Base-by-base conservation (phyloP, 2,888 invertebrate species). In the Nasonovia ribisnigri region DNA sequence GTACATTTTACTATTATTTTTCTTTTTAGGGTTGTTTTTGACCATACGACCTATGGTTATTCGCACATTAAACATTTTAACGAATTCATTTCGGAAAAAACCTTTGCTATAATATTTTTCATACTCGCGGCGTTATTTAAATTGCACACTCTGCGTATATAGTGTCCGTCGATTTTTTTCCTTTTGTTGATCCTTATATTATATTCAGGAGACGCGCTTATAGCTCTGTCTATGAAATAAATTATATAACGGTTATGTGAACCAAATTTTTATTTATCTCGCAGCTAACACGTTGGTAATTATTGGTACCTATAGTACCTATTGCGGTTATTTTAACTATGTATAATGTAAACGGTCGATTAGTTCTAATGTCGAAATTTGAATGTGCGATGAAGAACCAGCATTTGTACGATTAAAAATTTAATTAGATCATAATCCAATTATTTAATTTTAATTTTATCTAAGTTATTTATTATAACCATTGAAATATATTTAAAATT, bases 1-100 rank as follows among this genome's bases (percentile, higher is more conserved):
- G n/a, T 51, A 16, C 46, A 51, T 51, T 20, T 87, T 46, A 48
- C 11, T 87, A n/a, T 87, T 48, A 3, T 2, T 20, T 51, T 42
- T 90, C 77, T 84, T 84, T 84, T 16, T 57, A 54, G 36, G 48
- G 67, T 48, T 42, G 24, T 29, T 91, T 26, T 91, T 84, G 84
- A 90, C 36, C 36, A 77, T 77, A 20, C 16, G 36, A 77, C 90
- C 42, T 51, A 26, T 6, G 16, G 16, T 26, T 8, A 24, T 36
- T 36, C 20, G 29, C 36, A 77, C 77, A 36, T 77, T 84, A 51
- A 48, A 91, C 10, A 16, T 91, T 84, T 91, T 77, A 42, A 51
- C 51, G 90, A 91, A 51, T n/a, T 42, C 0, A 51, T 84, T 51
- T 51, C 84, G 2, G 20, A 36, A 77, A 16, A 77, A 2, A 5